These are phyloP conservation scores for Poeciliopsis turneri DNA, from an alignment of 2,797 vertebrate genomes.

Conservation along the genomic window DNA sequence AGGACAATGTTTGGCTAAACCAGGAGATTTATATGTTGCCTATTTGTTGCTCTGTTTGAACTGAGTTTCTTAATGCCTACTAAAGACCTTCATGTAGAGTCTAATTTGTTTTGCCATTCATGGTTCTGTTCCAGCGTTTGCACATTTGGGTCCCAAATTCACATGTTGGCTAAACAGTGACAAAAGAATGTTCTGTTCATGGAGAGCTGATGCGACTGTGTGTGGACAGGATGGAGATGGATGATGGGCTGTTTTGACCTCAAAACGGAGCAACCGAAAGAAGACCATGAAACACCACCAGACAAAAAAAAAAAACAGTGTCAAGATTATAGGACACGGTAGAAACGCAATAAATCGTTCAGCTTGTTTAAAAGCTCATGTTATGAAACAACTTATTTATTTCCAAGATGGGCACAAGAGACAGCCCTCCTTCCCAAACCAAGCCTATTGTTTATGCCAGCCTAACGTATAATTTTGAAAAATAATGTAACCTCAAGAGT, in stretches of 20 bases:
- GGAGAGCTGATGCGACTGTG: neutral
- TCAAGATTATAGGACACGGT: neutral
- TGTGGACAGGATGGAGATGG: neutral
- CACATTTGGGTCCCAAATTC: neutral
- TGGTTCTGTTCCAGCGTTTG: neutral
- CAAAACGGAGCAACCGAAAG: neutral
- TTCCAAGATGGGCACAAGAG: neutral
- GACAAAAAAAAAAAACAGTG: neutral
- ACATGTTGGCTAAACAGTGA: neutral
- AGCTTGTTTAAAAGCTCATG: neutral
- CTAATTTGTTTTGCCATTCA: neutral
- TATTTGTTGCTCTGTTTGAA: neutral
- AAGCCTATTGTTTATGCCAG: neutral
- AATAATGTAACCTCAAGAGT: constrained; percentile 3
- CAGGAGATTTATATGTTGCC: neutral
- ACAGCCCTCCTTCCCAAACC: neutral
- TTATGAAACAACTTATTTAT: constrained; percentile 2
- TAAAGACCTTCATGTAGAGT: neutral
- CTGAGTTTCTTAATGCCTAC: neutral
- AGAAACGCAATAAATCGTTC: neutral
- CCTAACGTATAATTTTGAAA: neutral
- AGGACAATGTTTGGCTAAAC: neutral
- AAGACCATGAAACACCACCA: neutral
- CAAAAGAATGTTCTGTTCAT: neutral
- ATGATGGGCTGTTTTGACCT: neutral